Evolutionary conservation across 2,113 vertebrate species (phyloP).

Genomic region (Acinonyx jubatus): DNA sequence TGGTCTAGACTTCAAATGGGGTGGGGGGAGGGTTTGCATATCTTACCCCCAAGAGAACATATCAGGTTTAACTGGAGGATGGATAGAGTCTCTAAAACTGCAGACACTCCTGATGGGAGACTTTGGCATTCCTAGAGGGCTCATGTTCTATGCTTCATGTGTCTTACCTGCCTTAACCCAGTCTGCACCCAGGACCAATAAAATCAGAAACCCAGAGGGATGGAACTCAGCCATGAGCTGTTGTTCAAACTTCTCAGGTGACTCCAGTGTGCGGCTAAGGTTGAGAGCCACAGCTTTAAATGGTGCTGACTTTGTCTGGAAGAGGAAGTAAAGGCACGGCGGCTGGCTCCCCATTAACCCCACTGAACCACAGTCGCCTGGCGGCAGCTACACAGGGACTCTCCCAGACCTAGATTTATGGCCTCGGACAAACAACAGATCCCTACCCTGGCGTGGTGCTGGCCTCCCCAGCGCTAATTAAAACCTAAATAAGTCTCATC

Average conservation of each 20-base stretch:
- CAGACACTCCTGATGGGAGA: not conserved
- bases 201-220: not conserved
- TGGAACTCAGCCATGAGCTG: not conserved
- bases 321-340: not conserved
- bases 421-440: constrained; percentile 54
- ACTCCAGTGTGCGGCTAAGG: not conserved
- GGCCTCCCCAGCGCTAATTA: constrained; percentile 45
- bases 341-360: not conserved
- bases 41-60: not conserved
- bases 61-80: not conserved
- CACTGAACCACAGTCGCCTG: not conserved
- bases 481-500: constrained; percentile 60
- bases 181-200: not conserved
- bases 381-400: not conserved
- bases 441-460: constrained; percentile 33
- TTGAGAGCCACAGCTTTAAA: not conserved
- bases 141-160: not conserved
- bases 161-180: not conserved
- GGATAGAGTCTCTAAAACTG: not conserved
- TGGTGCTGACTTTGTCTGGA: not conserved
- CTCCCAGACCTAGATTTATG: constrained; percentile 50
- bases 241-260: not conserved
- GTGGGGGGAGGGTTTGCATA: accelerated
- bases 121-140: not conserved
- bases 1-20: not conserved